Evolutionary conservation across 1,140 invertebrate species (phyloP).

Genomic region (Drosophila dunni): DNA sequence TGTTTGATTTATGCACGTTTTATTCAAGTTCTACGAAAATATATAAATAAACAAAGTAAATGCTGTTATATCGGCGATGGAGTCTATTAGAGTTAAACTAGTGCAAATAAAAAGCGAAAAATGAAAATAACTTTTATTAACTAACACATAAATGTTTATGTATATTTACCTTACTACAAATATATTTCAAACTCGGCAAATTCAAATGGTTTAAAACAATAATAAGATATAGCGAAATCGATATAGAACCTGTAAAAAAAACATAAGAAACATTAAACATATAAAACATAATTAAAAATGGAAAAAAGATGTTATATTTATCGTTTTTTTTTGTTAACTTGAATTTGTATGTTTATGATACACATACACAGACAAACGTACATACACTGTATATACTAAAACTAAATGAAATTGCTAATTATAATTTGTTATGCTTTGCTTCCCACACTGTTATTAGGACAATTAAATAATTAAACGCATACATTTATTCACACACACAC

Average conservation of each 20-base stretch:
- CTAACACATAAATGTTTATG: conserved; percentile 44
- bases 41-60: conserved; percentile 33
- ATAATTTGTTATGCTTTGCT: conserved; percentile 79
- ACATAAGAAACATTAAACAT: conserved; percentile 6
- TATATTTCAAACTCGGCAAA: conserved; percentile 39
- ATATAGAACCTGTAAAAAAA: conserved; percentile 29
- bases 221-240: conserved; percentile 13
- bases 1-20: conserved; percentile 37
- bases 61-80: conserved; percentile 74
- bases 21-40: conserved; percentile 28
- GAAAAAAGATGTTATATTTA: conserved; percentile 55
- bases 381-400: conserved; percentile 41
- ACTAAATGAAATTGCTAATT: conserved; percentile 57
- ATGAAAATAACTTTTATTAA: conserved; percentile 62
- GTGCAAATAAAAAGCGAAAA: conserved; percentile 45
- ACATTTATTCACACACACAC: conserved; percentile 23
- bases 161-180: conserved; percentile 41
- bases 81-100: conserved; percentile 83
- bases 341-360: conserved; percentile 26
- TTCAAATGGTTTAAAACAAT: conserved; percentile 27
- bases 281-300: conserved; percentile 35
- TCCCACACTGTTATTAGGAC: conserved; percentile 81
- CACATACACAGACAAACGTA: conserved; percentile 44
- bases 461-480: conserved; percentile 73
- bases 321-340: conserved; percentile 27